Percentiles rank a stretch among this genome's conserved stretches.
phyloP scores from a whole-genome alignment of 1,140 invertebrate species.

The Drosophila chauvacae region DNA sequence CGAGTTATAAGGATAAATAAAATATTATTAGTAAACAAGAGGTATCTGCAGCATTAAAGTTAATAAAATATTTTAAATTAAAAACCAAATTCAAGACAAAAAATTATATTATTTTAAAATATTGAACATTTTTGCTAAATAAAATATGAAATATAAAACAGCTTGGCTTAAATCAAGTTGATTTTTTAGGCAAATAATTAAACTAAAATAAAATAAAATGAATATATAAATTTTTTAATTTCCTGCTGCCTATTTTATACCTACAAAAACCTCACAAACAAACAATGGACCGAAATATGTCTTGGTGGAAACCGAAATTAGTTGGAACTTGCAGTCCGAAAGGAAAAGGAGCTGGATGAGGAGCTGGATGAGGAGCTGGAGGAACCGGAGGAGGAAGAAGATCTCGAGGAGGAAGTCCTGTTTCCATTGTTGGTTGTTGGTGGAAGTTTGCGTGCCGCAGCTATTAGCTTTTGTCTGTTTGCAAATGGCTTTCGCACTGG shows the following conservation, averaged over 20 bases:
- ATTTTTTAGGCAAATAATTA: neutral
- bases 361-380: neutral
- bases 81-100: no score
- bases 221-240: neutral
- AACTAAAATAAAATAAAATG: neutral
- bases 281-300: slow-evolving; percentile 16
- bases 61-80: no score
- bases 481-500: slow-evolving; percentile 52
- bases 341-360: no score
- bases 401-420: slow-evolving; percentile 10
- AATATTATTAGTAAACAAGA: no score
- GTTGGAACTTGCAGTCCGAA: slow-evolving; percentile 5
- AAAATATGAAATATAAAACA: neutral
- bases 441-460: slow-evolving; percentile 34
- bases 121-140: neutral
- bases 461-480: slow-evolving; percentile 67
- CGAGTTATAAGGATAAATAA: no score
- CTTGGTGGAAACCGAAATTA: slow-evolving; percentile 15
- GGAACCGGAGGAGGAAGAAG: neutral
- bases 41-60: no score
- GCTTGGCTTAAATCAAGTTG: neutral
- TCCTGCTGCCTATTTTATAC: neutral
- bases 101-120: no score
- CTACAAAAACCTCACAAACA: neutral
- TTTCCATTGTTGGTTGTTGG: slow-evolving; percentile 29